These are phyloP conservation scores for Anser cygnoides DNA, from an alignment of 2,113 vertebrate species.

Conservation along the genomic window DNA sequence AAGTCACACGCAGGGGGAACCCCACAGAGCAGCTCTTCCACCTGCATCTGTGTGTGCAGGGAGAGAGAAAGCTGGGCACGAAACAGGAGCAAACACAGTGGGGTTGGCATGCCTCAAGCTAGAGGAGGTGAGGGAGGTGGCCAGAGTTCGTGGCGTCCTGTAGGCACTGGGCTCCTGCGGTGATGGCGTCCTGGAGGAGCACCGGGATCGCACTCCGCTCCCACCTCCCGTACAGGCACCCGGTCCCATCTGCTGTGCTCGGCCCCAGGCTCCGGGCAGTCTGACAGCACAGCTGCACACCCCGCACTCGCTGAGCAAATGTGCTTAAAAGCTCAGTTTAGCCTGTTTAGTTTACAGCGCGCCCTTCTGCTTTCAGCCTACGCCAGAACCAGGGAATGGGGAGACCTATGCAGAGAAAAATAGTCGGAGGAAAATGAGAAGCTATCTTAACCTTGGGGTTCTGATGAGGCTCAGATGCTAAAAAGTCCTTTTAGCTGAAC, in stretches of 20 bases:
- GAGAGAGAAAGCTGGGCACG: background rate
- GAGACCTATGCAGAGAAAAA: background rate
- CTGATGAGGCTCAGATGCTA: background rate
- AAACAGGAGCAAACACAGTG: background rate
- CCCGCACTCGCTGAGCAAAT: background rate
- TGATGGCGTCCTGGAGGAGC: background rate
- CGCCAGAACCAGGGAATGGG: constrained; percentile 21
- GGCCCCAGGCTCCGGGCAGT: constrained; percentile 6
- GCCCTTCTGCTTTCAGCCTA: constrained; percentile 34
- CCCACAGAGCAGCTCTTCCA: background rate
- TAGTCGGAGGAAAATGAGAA: background rate
- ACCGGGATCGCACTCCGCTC: background rate
- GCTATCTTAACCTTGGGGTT: background rate
- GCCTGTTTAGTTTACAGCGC: background rate
- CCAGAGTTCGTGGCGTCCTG: background rate
- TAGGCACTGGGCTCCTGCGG: background rate
- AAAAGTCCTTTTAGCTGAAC: background rate
- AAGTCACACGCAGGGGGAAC: background rate
- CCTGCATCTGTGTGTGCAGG: background rate
- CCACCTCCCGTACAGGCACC: background rate
- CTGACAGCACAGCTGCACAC: constrained; percentile 55
- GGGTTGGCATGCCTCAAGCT: background rate
- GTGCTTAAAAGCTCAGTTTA: constrained; percentile 34
- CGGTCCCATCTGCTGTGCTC: constrained; percentile 45
- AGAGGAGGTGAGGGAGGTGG: background rate